Evolutionary conservation across 2,888 invertebrate species (phyloP).

Genomic region (Deroplatys truncata): DNA sequence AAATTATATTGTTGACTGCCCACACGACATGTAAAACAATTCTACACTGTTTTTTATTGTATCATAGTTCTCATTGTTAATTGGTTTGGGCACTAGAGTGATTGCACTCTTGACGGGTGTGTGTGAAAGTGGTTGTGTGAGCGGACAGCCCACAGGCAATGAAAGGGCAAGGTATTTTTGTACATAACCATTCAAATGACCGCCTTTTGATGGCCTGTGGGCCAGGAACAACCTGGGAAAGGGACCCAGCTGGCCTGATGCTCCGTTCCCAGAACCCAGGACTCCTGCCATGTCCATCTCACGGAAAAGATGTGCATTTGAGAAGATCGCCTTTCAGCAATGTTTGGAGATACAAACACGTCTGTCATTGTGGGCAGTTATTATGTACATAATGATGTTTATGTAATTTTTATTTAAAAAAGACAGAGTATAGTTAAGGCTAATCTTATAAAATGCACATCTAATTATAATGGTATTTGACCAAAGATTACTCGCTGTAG

Average conservation of each 20-base stretch:
- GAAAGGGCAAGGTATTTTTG: neutral
- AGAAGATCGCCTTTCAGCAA: constrained; percentile 13
- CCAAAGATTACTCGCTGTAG: constrained; percentile 14
- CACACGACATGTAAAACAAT: neutral
- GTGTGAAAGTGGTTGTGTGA: neutral
- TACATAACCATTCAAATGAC: neutral
- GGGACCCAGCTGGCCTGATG: constrained; percentile 7
- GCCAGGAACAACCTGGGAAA: neutral
- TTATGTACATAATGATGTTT: constrained; percentile 20
- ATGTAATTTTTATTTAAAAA: constrained; percentile 22
- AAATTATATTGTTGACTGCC: constrained; percentile 14
- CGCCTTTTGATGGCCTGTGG: neutral
- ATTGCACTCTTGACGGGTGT: neutral
- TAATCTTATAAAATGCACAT: constrained; percentile 10
- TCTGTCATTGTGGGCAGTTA: constrained; percentile 15
- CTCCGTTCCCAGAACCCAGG: neutral
- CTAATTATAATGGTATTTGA: neutral
- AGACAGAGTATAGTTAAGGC: constrained; percentile 11
- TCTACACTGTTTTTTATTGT: constrained; percentile 2
- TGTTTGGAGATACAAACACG: neutral
- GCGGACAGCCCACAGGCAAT: neutral
- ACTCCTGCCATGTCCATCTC: neutral
- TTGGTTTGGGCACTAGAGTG: neutral
- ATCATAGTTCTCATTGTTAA: constrained; percentile 10
- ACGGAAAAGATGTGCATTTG: neutral